These are phyloP conservation scores for Acrossocheilus wenchowensis DNA, from an alignment of 2,797 vertebrate genomes.

Conservation along the genomic window DNA sequence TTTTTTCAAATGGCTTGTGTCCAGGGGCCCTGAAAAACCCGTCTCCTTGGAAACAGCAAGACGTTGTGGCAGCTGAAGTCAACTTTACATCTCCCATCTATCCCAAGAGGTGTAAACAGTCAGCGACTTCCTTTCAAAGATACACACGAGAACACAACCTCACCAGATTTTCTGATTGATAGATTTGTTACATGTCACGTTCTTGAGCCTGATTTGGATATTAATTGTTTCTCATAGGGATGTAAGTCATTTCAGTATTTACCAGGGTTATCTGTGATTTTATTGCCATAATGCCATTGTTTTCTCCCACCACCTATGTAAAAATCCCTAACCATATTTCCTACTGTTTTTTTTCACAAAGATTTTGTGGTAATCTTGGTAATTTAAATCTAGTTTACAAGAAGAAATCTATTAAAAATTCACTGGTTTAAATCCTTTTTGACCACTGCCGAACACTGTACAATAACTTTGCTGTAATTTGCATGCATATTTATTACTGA, in stretches of 20 bases:
- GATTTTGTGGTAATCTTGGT: background rate
- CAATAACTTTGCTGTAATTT: too few species aligned
- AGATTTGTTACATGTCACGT: background rate
- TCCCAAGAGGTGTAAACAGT: constrained; percentile 55
- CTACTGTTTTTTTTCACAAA: background rate
- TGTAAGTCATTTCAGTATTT: background rate
- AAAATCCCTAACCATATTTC: background rate
- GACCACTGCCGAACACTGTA: background rate
- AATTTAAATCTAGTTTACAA: background rate
- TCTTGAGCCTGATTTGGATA: background rate
- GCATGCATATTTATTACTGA: background rate
- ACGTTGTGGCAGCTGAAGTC: constrained; percentile 56
- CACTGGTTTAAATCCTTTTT: background rate
- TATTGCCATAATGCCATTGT: background rate
- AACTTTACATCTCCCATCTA: constrained; percentile 61
- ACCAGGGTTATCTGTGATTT: background rate
- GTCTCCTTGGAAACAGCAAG: constrained; percentile 77
- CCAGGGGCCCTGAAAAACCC: constrained; percentile 69
- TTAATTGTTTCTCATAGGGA: background rate
- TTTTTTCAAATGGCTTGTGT: constrained; percentile 61
- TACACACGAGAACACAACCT: constrained; percentile 8
- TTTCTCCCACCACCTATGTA: background rate
- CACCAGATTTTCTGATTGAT: background rate
- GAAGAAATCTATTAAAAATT: background rate
- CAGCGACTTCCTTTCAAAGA: constrained; percentile 30